Percentiles rank a stretch among this genome's conserved stretches.
Evolutionary conservation across 2,113 vertebrate genomes (phyloP).

Genomic region (Rutilus rutilus): DNA sequence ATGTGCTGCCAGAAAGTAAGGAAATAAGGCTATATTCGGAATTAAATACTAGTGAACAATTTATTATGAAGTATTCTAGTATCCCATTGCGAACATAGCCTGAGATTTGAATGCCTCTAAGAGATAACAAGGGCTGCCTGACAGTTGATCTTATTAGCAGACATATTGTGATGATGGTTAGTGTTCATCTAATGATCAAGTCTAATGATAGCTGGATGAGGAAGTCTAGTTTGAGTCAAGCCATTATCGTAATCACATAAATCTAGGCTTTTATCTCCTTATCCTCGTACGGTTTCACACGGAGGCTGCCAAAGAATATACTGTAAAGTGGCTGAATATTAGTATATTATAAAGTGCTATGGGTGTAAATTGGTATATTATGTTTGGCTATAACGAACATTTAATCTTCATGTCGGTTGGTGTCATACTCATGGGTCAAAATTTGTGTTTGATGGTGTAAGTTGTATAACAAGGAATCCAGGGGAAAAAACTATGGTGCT

Average conservation of each 20-base stretch:
- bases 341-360: constrained; percentile 25
- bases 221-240: neutral
- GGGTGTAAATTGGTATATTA: neutral
- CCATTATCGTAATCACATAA: neutral
- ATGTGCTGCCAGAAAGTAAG: neutral
- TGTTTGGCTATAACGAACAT: neutral
- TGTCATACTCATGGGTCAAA: constrained; percentile 8
- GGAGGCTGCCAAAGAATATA: constrained; percentile 51
- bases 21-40: neutral
- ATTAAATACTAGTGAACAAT: neutral
- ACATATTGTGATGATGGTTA: constrained; percentile 17
- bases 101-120: neutral
- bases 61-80: neutral
- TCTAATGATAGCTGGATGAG: constrained; percentile 13
- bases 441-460: constrained; percentile 22
- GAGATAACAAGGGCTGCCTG: constrained; percentile 11
- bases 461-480: constrained; percentile 32
- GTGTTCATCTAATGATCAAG: neutral
- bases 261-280: neutral
- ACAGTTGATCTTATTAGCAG: neutral
- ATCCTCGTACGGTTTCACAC: constrained; percentile 4
- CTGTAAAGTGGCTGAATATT: constrained; percentile 16
- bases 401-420: constrained; percentile 21
- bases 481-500: constrained; percentile 51
- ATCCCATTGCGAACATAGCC: neutral